phyloP scores from a whole-genome alignment of 2,888 invertebrate genomes.

The Amphipoea oculea region DNA sequence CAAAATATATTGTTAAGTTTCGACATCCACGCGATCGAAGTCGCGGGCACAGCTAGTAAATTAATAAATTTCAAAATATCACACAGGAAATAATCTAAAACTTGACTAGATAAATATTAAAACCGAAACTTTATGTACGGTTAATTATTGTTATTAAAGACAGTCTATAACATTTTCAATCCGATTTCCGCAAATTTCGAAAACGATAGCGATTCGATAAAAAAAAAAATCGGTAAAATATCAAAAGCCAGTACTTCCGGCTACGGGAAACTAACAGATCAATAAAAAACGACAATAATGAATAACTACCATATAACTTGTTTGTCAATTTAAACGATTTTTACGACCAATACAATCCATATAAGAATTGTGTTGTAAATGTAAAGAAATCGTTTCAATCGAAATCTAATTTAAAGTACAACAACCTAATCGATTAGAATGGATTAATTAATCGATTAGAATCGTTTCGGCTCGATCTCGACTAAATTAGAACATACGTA shows the following conservation, averaged over 20 bases:
- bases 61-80: conserved; percentile 42
- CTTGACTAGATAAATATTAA: conserved; percentile 36
- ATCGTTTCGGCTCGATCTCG: conserved; percentile 68
- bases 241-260: conserved; percentile 57
- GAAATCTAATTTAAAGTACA: conserved; percentile 76
- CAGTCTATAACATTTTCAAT: conserved; percentile 18
- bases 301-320: conserved; percentile 53
- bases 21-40: no score
- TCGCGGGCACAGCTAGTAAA: no score
- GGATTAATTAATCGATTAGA: conserved; percentile 77
- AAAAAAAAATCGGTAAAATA: conserved; percentile 44
- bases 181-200: conserved; percentile 58
- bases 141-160: conserved; percentile 33
- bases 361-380: conserved; percentile 67
- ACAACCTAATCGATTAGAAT: conserved; percentile 79
- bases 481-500: conserved; percentile 79
- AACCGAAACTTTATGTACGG: conserved; percentile 24
- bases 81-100: conserved; percentile 59
- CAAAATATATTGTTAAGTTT: no score
- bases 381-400: conserved; percentile 71
- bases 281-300: conserved; percentile 52
- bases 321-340: conserved; percentile 62
- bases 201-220: conserved; percentile 37
- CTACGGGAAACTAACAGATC: conserved; percentile 14
- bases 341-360: conserved; percentile 56